Percentiles rank a stretch among this genome's conserved stretches.
These are phyloP conservation scores for Drosophila lini DNA, from an alignment of 1,140 invertebrate species.

Conservation along the genomic window DNA sequence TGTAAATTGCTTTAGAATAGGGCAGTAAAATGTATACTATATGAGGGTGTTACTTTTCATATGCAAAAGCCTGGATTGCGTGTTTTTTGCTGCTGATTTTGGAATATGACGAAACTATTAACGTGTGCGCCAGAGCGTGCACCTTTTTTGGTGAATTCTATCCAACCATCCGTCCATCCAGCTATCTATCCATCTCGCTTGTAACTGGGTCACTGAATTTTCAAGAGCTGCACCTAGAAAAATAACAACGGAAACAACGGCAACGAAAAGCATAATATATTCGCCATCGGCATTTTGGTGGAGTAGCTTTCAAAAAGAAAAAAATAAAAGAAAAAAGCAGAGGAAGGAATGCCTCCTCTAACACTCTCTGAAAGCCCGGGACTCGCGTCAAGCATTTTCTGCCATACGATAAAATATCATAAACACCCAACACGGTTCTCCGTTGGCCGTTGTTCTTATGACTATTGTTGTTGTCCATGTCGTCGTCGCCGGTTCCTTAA, in stretches of 20 bases:
- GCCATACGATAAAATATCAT: conserved; percentile 51
- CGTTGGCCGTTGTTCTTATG: conserved; percentile 38
- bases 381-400: conserved; percentile 50
- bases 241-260: conserved; percentile 43
- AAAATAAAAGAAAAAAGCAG: conserved; percentile 9
- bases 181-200: conserved; percentile 41
- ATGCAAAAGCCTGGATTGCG: conserved; percentile 65
- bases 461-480: conserved; percentile 42
- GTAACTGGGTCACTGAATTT: conserved; percentile 80
- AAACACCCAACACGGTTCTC: conserved; percentile 49
- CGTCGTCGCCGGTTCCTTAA: conserved; percentile 54
- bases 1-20: conserved; percentile 35
- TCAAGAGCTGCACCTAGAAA: conserved; percentile 76
- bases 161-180: conserved; percentile 25
- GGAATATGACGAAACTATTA: conserved; percentile 75
- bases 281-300: conserved; percentile 57
- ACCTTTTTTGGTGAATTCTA: conserved; percentile 41
- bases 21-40: conserved; percentile 19
- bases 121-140: conserved; percentile 70
- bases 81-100: conserved; percentile 42
- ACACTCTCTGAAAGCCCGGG: conserved; percentile 27
- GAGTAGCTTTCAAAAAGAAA: conserved; percentile 20
- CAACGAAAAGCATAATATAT: conserved; percentile 41
- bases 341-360: conserved; percentile 33
- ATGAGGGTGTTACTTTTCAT: conserved; percentile 18